phyloP scores from a whole-genome alignment of 2,113 vertebrate genomes.

The Erpornis zantholeuca region DNA sequence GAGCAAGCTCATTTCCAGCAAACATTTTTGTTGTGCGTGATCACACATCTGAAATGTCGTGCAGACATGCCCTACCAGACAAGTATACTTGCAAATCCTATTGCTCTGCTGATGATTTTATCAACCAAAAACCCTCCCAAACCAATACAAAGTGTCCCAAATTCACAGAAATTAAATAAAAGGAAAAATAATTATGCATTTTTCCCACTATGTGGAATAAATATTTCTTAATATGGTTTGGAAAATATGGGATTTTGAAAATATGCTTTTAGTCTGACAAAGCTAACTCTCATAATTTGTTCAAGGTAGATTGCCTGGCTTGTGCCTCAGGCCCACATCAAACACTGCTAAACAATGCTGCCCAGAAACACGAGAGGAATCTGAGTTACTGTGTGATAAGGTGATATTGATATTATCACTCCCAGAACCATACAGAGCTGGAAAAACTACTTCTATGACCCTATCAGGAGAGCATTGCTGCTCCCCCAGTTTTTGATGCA shows the following conservation, averaged over 20 bases:
- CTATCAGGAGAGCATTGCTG: background rate
- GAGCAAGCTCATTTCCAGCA: background rate
- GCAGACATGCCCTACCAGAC: background rate
- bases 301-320: background rate
- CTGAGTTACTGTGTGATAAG: background rate
- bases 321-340: background rate
- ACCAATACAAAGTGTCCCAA: background rate
- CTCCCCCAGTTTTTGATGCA: background rate
- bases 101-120: background rate
- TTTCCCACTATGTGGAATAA: background rate
- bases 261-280: background rate
- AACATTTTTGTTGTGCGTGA: background rate
- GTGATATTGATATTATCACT: background rate
- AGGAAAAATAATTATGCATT: background rate
- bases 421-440: background rate
- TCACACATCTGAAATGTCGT: background rate
- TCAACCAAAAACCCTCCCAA: background rate
- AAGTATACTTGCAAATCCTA: background rate
- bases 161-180: background rate
- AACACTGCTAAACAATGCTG: background rate
- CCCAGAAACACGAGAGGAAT: background rate
- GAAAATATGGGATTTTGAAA: background rate
- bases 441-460: background rate
- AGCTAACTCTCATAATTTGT: background rate
- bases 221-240: background rate